phyloP scores from a whole-genome alignment of 2,888 invertebrate genomes.

The Drosophila fungiperda region DNA sequence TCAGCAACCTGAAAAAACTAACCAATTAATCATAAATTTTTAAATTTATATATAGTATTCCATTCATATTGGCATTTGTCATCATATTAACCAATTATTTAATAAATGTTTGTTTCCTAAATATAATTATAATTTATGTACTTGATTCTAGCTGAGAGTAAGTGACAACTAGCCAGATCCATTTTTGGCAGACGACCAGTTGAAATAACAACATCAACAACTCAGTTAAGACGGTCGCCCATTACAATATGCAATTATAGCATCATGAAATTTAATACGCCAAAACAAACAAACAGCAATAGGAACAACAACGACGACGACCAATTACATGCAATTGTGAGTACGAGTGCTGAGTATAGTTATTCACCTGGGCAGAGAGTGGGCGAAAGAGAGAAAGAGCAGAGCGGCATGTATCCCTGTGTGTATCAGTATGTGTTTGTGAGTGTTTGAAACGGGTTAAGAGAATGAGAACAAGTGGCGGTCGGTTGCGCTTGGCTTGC shows the following conservation, averaged over 20 bases:
- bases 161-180: conserved; percentile 40
- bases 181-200: conserved; percentile 44
- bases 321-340: conserved; percentile 73
- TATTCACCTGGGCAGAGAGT: conserved; percentile 51
- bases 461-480: conserved; percentile 77
- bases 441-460: conserved; percentile 72
- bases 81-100: background rate
- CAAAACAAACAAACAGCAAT: conserved; percentile 55
- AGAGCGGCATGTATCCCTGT: conserved; percentile 12
- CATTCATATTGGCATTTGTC: background rate
- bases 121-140: conserved; percentile 25
- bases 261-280: conserved; percentile 75
- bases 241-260: conserved; percentile 74
- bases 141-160: conserved; percentile 23
- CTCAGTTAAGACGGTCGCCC: conserved; percentile 40
- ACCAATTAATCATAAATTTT: background rate
- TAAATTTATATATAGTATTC: background rate
- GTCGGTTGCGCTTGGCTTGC: conserved; percentile 72
- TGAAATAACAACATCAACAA: conserved; percentile 23
- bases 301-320: conserved; percentile 27
- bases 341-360: conserved; percentile 39
- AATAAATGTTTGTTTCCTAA: conserved; percentile 26
- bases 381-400: conserved; percentile 45
- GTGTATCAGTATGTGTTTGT: conserved; percentile 15
- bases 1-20: background rate